A percentile compares a stretch with the other conserved stretches of the same genome.
phyloP scores from a whole-genome alignment of 2,888 invertebrate genomes.

The Diplazon laetatorius region DNA sequence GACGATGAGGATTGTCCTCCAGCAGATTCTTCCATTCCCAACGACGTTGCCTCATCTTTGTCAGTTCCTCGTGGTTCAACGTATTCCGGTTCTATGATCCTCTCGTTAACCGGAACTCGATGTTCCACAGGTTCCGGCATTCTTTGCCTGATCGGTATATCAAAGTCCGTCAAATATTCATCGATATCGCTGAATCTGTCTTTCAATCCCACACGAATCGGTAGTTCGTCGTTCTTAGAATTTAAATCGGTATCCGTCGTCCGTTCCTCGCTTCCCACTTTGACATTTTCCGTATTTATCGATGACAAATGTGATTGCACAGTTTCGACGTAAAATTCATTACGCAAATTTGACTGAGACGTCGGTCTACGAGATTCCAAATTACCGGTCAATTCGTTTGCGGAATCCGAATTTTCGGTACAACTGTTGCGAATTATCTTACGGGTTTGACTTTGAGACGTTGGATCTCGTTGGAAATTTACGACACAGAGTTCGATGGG shows the following conservation, averaged over 20 bases:
- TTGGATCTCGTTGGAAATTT: constrained; percentile 77
- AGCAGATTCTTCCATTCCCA: too few species aligned
- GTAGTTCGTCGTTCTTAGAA: constrained; percentile 60
- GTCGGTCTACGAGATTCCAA: too few species aligned
- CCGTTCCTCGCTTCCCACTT: constrained; percentile 68
- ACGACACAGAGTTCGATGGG: constrained; percentile 75
- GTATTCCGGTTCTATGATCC: constrained; percentile 67
- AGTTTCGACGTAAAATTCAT: too few species aligned
- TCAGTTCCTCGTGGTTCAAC: constrained; percentile 47
- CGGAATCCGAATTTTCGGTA: constrained; percentile 69
- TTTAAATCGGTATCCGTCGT: constrained; percentile 66
- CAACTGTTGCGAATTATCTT: constrained; percentile 78
- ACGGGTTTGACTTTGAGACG: constrained; percentile 73
- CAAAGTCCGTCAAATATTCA: constrained; percentile 76
- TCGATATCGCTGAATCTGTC: constrained; percentile 77
- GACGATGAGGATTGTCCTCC: too few species aligned
- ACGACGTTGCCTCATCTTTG: too few species aligned
- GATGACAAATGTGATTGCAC: background rate
- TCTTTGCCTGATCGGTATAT: constrained; percentile 69
- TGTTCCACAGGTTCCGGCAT: constrained; percentile 50
- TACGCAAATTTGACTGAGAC: too few species aligned
- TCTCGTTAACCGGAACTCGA: constrained; percentile 70
- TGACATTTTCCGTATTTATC: constrained; percentile 32
- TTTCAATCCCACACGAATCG: constrained; percentile 65
- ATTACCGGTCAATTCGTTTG: constrained; percentile 69